These are phyloP conservation scores for Drosophila tristis DNA, from an alignment of 1,140 invertebrate species.

Conservation along the genomic window DNA sequence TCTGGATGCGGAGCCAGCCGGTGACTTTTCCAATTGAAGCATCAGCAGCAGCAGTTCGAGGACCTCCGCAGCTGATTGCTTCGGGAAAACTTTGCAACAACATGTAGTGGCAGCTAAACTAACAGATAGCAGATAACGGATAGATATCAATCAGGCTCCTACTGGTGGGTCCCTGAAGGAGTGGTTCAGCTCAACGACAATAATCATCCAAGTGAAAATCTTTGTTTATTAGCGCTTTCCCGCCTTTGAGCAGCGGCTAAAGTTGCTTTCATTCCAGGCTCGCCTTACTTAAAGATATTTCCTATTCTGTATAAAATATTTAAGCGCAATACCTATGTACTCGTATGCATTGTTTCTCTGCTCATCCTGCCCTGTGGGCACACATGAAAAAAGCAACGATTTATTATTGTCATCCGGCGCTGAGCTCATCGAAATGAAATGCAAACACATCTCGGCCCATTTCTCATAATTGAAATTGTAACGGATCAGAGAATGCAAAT, in stretches of 20 bases:
- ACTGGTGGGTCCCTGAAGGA: slow-evolving; percentile 3
- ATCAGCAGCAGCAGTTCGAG: slow-evolving; percentile 42
- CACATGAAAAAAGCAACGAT: slow-evolving; percentile 27
- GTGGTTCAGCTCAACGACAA: slow-evolving; percentile 57
- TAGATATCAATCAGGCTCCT: slow-evolving; percentile 4
- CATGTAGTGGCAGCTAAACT: slow-evolving; percentile 58
- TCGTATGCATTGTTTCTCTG: slow-evolving; percentile 13
- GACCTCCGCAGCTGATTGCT: slow-evolving; percentile 54
- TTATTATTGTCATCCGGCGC: slow-evolving; percentile 43
- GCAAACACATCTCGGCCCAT: slow-evolving; percentile 51
- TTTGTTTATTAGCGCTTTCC: slow-evolving; percentile 61
- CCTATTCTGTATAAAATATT: background rate
- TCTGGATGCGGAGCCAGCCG: slow-evolving; percentile 60
- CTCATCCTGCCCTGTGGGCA: slow-evolving; percentile 9
- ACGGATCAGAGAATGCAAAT: slow-evolving; percentile 54
- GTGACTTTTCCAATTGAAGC: slow-evolving; percentile 74
- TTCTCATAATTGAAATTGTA: slow-evolving; percentile 61
- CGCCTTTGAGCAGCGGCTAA: background rate
- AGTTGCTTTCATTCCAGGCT: too few relatives aligned
- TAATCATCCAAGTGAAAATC: slow-evolving; percentile 58
- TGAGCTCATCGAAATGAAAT: slow-evolving; percentile 49
- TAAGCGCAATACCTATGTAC: slow-evolving; percentile 7
- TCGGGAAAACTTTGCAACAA: slow-evolving; percentile 68
- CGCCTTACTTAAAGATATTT: background rate
- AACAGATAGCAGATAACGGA: slow-evolving; percentile 43